Evolutionary conservation across 2,888 invertebrate genomes (phyloP).

Genomic region (Cephus nigrinus): DNA sequence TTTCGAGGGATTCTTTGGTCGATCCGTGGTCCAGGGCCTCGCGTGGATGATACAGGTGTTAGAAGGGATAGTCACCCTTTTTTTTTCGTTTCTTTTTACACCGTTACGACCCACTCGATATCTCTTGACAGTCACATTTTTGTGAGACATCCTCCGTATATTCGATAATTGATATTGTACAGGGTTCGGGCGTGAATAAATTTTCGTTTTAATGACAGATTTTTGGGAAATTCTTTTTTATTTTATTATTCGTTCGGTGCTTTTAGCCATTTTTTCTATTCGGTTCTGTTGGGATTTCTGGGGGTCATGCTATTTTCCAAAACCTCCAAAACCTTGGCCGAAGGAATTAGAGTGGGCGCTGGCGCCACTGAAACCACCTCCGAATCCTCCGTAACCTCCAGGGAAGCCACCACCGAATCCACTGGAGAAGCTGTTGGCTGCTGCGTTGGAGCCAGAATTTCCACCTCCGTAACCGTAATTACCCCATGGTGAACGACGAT

Average conservation of each 20-base stretch:
- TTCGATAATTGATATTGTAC: too few relatives aligned
- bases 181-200: too few relatives aligned
- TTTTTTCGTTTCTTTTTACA: too few relatives aligned
- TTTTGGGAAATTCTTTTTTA: too few relatives aligned
- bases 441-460: background rate
- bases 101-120: too few relatives aligned
- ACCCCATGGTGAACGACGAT: constrained; percentile 12
- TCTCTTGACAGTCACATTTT: too few relatives aligned
- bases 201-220: too few relatives aligned
- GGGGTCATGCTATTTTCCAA: background rate
- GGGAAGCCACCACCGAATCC: constrained; percentile 11
- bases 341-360: background rate
- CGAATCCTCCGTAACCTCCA: constrained; percentile 4
- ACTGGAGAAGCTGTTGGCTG: constrained; percentile 7
- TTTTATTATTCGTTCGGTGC: constrained; percentile 18
- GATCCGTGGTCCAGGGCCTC: background rate
- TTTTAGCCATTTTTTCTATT: constrained; percentile 46
- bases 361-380: constrained; percentile 4
- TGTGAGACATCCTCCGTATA: too few relatives aligned
- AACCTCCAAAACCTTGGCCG: background rate
- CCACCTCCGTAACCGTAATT: background rate
- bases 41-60: too few relatives aligned
- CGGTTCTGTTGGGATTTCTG: constrained; percentile 25
- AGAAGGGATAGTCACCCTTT: too few relatives aligned
- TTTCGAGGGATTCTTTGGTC: constrained; percentile 43